Percentiles rank a stretch among this genome's conserved stretches.
Evolutionary conservation across 2,113 vertebrate species (phyloP).

Genomic region (Bos taurus): ARS-UCD2.0 NC_037334.1:30344001-30344500

Average conservation of each 20-base stretch:
- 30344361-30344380: neutral
- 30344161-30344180: neutral
- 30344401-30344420: neutral
- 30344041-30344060: neutral
- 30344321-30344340: neutral
- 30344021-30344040: neutral
- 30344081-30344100: neutral
- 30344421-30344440: neutral
- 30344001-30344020: neutral
- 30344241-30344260: neutral
- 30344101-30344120: neutral
- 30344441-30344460: neutral
- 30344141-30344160: neutral
- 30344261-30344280: neutral
- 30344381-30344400: neutral
- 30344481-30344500: neutral
- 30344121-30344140: neutral
- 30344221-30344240: neutral
- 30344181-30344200: neutral
- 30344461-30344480: neutral
- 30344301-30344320: neutral
- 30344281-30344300: neutral
- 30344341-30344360: neutral
- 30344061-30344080: neutral
- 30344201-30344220: neutral